Evolutionary conservation across 2,888 invertebrate genomes (phyloP).

Genomic region (Drosophila mettleri): DNA sequence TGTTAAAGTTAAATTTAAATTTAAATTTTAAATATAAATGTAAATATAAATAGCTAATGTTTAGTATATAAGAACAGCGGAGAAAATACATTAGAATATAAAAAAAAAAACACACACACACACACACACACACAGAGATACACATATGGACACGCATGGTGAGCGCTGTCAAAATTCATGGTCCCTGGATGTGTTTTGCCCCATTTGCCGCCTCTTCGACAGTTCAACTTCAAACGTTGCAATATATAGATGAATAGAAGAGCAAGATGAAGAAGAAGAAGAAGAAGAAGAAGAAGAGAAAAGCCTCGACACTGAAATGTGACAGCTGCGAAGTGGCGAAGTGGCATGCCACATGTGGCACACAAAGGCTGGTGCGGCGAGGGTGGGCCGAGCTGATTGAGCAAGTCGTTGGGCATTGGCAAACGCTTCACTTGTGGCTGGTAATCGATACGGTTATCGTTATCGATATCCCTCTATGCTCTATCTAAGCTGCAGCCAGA

Average conservation of each 20-base stretch:
- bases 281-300: background rate
- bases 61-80: no score
- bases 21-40: no score
- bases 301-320: slow-evolving; percentile 74
- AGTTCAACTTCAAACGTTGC: slow-evolving; percentile 17
- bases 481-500: background rate
- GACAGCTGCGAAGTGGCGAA: slow-evolving; percentile 74
- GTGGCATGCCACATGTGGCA: slow-evolving; percentile 56
- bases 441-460: background rate
- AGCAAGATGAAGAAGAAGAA: no score
- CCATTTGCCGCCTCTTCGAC: slow-evolving; percentile 14
- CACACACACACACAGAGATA: slow-evolving; percentile 17
- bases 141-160: background rate
- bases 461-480: background rate
- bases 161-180: slow-evolving; percentile 69
- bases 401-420: background rate
- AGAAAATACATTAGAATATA: no score
- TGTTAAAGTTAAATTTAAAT: no score
- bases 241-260: slow-evolving; percentile 25
- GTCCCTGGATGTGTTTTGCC: slow-evolving; percentile 50
- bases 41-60: no score
- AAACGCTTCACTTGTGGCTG: slow-evolving; percentile 19
- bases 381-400: no score
- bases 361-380: background rate
- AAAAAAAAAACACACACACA: slow-evolving; percentile 34